These are phyloP conservation scores for Ptiloglossa arizonensis DNA, from an alignment of 1,140 invertebrate genomes.

Conservation along the genomic window DNA sequence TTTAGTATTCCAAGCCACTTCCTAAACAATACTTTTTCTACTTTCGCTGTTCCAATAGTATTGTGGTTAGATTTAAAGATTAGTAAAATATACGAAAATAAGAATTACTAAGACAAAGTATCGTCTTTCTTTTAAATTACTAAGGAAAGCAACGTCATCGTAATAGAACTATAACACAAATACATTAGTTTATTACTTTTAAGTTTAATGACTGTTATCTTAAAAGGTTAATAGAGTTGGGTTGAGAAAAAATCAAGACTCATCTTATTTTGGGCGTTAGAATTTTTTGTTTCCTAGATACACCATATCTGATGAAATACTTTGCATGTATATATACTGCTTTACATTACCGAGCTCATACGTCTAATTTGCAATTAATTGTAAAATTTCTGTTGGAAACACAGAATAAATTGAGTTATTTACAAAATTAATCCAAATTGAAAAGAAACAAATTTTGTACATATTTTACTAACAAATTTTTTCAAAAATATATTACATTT, in stretches of 20 bases:
- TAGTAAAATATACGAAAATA: background rate
- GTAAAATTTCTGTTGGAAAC: background rate
- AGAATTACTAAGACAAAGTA: background rate
- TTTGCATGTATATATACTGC: conserved; percentile 7
- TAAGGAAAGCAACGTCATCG: background rate
- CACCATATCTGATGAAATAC: conserved; percentile 24
- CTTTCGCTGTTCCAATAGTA: background rate
- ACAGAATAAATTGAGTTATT: conserved; percentile 17
- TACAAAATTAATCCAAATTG: conserved; percentile 23
- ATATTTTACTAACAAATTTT: background rate
- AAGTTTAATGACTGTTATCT: background rate
- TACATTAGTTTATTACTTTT: background rate
- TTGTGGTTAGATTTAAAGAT: background rate
- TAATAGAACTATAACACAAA: background rate
- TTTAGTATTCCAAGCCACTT: background rate
- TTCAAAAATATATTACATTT: conserved; percentile 1
- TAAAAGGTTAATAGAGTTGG: background rate
- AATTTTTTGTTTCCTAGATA: conserved; percentile 30
- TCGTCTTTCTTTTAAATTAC: background rate
- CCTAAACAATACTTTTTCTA: background rate
- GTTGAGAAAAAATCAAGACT: background rate
- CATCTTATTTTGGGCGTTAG: conserved; percentile 4
- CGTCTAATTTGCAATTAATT: conserved; percentile 19
- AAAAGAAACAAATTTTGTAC: background rate
- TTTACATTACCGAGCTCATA: conserved; percentile 2